phyloP scores from a whole-genome alignment of 92 coral and sea anemone genomes.

The Palythoa heliodiscus region DNA sequence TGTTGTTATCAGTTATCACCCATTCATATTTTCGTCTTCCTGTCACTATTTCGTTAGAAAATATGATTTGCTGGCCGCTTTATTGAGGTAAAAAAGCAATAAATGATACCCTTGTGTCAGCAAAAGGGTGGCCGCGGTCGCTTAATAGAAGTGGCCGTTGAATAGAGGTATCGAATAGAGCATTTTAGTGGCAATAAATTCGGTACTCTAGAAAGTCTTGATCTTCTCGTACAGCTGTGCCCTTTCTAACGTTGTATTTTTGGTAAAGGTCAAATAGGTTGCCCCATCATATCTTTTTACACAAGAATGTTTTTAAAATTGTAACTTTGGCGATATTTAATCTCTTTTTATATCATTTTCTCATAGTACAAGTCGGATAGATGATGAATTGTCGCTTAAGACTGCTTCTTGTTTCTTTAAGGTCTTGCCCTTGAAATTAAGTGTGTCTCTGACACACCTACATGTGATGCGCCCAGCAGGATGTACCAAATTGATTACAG shows the following conservation, averaged over 20 bases:
- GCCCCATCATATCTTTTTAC: conserved; percentile 34
- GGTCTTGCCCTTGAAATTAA: conserved; percentile 25
- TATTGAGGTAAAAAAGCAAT: too few species aligned
- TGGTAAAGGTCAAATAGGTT: conserved; percentile 41
- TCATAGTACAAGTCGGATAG: background rate
- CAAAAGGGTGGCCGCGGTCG: too few species aligned
- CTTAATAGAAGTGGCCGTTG: too few species aligned
- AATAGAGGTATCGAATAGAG: too few species aligned
- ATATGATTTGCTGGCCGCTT: too few species aligned
- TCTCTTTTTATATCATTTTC: background rate
- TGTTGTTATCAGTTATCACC: too few species aligned
- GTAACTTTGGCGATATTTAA: background rate
- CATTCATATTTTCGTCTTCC: too few species aligned
- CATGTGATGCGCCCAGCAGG: conserved; percentile 56
- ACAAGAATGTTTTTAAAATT: background rate
- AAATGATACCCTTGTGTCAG: too few species aligned
- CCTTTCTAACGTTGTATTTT: conserved; percentile 26
- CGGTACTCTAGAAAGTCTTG: too few species aligned
- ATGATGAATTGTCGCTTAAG: background rate
- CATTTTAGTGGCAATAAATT: too few species aligned
- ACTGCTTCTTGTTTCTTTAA: background rate
- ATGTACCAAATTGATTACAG: conserved; percentile 45
- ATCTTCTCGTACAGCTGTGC: conserved; percentile 48
- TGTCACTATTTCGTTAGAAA: too few species aligned
- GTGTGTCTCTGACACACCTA: conserved; percentile 40